Conservation (phyloP, 1,140 invertebrate genomes). For the Centruroides vittatus region DNA sequence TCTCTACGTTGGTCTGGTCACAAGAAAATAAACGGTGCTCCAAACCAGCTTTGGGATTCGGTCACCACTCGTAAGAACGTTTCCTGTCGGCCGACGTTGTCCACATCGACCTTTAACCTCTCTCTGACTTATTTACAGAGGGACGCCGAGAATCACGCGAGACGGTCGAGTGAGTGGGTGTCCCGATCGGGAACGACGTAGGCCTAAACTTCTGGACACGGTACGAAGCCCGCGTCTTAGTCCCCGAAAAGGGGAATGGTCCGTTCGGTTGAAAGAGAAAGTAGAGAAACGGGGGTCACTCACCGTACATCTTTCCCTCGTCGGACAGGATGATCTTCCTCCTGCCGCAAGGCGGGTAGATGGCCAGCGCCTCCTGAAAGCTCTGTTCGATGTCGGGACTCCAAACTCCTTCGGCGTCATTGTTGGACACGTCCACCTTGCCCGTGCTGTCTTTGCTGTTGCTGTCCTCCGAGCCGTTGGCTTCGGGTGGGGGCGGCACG, state of each 20-base stretch:
- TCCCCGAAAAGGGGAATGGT: too few species aligned
- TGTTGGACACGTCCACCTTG: slow-evolving; percentile 54
- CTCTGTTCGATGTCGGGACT: slow-evolving; percentile 99
- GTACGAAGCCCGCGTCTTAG: background rate
- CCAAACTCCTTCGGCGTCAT: slow-evolving; percentile 99
- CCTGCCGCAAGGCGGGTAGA: slow-evolving; percentile 97
- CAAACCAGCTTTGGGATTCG: too few species aligned
- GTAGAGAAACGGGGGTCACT: slow-evolving; percentile 31
- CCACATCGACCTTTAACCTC: too few species aligned
- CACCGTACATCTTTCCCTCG: slow-evolving; percentile 99
- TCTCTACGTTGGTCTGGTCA: too few species aligned
- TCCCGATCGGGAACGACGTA: too few species aligned
- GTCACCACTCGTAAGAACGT: too few species aligned
- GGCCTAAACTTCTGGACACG: background rate
- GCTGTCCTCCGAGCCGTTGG: slow-evolving; percentile 19
- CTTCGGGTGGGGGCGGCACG: slow-evolving; percentile 14
- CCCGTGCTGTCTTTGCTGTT: slow-evolving; percentile 13
- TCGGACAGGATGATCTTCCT: slow-evolving; percentile 99
- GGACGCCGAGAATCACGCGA: too few species aligned
- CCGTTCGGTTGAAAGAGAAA: too few species aligned
- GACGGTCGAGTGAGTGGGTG: too few species aligned
- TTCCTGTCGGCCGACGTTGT: too few species aligned
- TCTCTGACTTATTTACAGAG: too few species aligned
- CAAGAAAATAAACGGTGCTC: too few species aligned
- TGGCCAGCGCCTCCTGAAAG: slow-evolving; percentile 98